These are phyloP conservation scores for Oasisia sp. DNA, from an alignment of 2,888 invertebrate species.

Conservation along the genomic window DNA sequence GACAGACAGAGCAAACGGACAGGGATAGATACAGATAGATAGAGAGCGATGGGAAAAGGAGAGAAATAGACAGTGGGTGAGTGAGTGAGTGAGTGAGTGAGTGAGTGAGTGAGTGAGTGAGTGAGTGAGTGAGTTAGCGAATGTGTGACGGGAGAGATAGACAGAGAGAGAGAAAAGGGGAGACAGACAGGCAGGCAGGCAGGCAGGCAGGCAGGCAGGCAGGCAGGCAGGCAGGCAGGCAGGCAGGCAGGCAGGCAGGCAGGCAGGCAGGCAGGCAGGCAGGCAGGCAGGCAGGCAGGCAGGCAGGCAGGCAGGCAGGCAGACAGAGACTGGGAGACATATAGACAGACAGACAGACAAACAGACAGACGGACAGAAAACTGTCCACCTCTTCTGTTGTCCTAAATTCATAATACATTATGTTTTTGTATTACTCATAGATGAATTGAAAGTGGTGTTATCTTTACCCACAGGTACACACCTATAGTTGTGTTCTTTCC, in stretches of 20 bases:
- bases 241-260: background rate
- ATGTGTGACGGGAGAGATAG: background rate
- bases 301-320: too few relatives aligned
- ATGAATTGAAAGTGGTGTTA: too few relatives aligned
- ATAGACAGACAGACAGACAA: too few relatives aligned
- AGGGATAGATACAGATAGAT: background rate
- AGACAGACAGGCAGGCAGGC: too few relatives aligned
- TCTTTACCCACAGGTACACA: background rate
- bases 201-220: background rate
- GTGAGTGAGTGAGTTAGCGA: background rate
- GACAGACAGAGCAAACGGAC: too few relatives aligned
- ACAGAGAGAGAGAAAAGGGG: too few relatives aligned
- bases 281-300: background rate
- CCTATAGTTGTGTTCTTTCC: background rate
- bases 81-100: background rate
- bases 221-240: background rate
- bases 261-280: background rate
- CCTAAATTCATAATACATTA: too few relatives aligned
- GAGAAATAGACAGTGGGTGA: background rate
- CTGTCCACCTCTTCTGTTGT: too few relatives aligned
- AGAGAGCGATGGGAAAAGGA: background rate
- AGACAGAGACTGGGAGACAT: too few relatives aligned
- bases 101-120: conserved; percentile 13
- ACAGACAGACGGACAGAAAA: too few relatives aligned
- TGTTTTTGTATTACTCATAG: too few relatives aligned